Conservation (phyloP, 2,888 invertebrate genomes). For the Mythimna lalbum region DNA sequence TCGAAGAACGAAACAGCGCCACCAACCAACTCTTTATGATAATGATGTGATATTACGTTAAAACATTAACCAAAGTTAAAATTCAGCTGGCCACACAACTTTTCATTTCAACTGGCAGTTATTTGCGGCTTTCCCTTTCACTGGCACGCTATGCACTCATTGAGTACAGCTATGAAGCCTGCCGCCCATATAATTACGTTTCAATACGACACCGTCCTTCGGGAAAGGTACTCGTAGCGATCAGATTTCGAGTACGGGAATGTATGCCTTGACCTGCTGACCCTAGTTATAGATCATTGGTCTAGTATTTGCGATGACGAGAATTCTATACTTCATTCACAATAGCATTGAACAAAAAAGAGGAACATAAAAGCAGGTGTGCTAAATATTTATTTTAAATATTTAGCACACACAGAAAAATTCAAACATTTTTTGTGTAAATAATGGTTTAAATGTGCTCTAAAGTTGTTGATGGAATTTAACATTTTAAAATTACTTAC, state of each 20-base stretch:
- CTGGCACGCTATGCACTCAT: slow-evolving; percentile 47
- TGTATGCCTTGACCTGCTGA: slow-evolving; percentile 47
- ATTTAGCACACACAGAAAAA: too few species aligned
- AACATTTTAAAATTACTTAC: too few species aligned
- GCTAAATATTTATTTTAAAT: too few species aligned
- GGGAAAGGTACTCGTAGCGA: slow-evolving; percentile 21
- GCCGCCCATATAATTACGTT: slow-evolving; percentile 43
- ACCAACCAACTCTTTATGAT: too few species aligned
- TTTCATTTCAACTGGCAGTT: slow-evolving; percentile 29
- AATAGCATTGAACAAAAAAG: too few species aligned
- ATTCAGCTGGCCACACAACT: slow-evolving; percentile 6
- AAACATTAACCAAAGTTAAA: background rate
- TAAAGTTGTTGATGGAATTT: too few species aligned
- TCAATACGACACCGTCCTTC: slow-evolving; percentile 42
- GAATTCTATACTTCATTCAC: too few species aligned
- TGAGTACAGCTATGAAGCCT: slow-evolving; percentile 26
- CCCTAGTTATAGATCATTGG: background rate
- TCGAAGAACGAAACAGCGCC: too few species aligned
- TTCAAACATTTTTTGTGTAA: too few species aligned
- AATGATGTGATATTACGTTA: background rate
- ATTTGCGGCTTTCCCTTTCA: slow-evolving; percentile 47
- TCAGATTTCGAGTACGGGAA: slow-evolving; percentile 28
- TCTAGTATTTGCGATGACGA: slow-evolving; percentile 4
- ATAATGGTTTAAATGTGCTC: too few species aligned
- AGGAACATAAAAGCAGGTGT: too few species aligned